A percentile compares a stretch with the other conserved stretches of the same genome.
phyloP scores from a whole-genome alignment of 2,113 vertebrate species.

The Engraulis encrasicolus region DNA sequence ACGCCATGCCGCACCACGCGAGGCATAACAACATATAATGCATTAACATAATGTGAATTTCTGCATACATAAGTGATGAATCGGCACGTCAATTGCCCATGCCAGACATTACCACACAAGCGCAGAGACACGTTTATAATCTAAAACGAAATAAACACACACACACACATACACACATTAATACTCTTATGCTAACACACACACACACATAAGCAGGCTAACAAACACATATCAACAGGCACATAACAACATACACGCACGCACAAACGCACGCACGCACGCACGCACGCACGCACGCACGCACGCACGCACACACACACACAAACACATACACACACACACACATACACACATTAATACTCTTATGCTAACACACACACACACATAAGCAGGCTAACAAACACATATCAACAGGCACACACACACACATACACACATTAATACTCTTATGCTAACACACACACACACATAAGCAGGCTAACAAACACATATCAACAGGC shows the following conservation, averaged over 20 bases:
- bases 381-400: not conserved
- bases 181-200: not conserved
- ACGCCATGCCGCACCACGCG: too few relatives aligned
- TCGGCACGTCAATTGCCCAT: not conserved
- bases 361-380: not conserved
- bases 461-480: not conserved
- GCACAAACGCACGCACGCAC: not conserved
- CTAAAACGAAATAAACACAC: not conserved
- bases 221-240: not conserved
- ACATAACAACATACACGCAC: not conserved
- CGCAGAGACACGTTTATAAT: not conserved
- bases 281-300: not conserved
- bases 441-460: not conserved
- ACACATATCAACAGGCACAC: constrained; percentile 3
- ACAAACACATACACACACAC: not conserved
- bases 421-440: not conserved
- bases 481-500: not conserved
- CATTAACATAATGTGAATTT: not conserved
- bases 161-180: not conserved
- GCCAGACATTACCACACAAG: not conserved
- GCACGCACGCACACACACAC: not conserved
- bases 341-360: not conserved
- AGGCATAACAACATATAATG: not conserved
- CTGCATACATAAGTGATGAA: not conserved
- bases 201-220: not conserved